Evolutionary conservation across 2,797 vertebrate genomes (phyloP).

Genomic region (Fratercula arctica): DNA sequence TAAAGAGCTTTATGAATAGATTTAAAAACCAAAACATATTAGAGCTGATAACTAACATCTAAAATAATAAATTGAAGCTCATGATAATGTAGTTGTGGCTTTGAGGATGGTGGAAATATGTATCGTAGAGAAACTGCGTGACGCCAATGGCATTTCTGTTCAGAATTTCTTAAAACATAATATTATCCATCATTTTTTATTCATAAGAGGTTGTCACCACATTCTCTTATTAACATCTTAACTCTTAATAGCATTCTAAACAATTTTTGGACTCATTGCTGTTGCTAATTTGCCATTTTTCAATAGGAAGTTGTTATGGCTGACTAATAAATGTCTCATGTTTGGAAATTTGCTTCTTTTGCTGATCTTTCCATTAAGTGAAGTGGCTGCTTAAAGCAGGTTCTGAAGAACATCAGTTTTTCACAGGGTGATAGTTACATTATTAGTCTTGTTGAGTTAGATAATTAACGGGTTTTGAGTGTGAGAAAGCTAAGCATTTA

Average conservation of each 20-base stretch:
- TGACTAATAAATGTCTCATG: constrained; percentile 31
- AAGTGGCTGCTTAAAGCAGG: background rate
- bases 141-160: background rate
- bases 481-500: background rate
- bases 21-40: background rate
- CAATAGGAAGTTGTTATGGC: constrained; percentile 5
- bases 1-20: background rate
- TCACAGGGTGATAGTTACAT: background rate
- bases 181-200: background rate
- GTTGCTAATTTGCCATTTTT: constrained; percentile 21
- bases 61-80: background rate
- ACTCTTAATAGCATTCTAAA: background rate
- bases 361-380: constrained; percentile 19
- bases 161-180: background rate
- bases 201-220: background rate
- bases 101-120: background rate
- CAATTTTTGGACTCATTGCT: background rate
- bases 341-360: constrained; percentile 19
- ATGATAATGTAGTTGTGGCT: background rate
- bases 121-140: background rate
- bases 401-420: background rate
- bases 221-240: background rate
- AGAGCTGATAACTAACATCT: background rate
- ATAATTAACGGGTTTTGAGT: background rate
- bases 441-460: background rate